Conservation (phyloP, 2,797 vertebrate species). For the Hapalemur alaotrensis region DNA sequence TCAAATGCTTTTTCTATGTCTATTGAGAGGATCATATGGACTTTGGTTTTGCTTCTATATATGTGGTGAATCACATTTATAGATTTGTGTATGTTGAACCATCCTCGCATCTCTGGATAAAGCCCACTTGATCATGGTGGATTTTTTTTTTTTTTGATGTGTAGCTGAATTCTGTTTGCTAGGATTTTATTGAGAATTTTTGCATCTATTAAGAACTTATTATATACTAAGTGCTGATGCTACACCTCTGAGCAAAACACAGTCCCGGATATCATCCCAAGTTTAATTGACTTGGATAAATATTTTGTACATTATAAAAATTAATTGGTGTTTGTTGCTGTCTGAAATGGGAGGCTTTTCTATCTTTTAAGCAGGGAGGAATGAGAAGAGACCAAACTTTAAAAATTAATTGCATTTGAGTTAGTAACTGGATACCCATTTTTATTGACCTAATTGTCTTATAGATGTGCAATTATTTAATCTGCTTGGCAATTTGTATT, state of each 20-base stretch:
- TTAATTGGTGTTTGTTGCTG: not conserved
- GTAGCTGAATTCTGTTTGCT: too few relatives aligned
- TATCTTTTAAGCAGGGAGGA: not conserved
- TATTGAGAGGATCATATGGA: too few relatives aligned
- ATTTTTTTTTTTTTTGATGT: too few relatives aligned
- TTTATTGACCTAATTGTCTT: conserved; percentile 41
- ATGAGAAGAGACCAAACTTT: conserved; percentile 26
- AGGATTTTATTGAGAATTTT: too few relatives aligned
- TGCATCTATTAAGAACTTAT: not conserved
- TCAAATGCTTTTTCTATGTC: too few relatives aligned
- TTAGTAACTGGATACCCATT: conserved; percentile 18
- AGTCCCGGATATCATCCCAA: not conserved
- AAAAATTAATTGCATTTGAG: conserved; percentile 55
- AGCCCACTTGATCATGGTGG: too few relatives aligned
- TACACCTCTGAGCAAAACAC: not conserved
- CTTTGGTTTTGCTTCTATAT: too few relatives aligned
- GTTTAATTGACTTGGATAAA: conserved; percentile 3
- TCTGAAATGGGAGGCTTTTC: conserved; percentile 8
- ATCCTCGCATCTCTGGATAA: too few relatives aligned
- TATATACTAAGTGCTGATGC: not conserved
- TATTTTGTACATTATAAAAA: conserved; percentile 8
- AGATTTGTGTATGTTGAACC: too few relatives aligned
- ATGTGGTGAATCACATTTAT: too few relatives aligned
- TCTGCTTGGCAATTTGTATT: conserved; percentile 24
- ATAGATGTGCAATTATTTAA: conserved; percentile 28